Conservation (phyloP, 2,797 vertebrate species). For the Microctenopoma stevenorrisi region DNA sequence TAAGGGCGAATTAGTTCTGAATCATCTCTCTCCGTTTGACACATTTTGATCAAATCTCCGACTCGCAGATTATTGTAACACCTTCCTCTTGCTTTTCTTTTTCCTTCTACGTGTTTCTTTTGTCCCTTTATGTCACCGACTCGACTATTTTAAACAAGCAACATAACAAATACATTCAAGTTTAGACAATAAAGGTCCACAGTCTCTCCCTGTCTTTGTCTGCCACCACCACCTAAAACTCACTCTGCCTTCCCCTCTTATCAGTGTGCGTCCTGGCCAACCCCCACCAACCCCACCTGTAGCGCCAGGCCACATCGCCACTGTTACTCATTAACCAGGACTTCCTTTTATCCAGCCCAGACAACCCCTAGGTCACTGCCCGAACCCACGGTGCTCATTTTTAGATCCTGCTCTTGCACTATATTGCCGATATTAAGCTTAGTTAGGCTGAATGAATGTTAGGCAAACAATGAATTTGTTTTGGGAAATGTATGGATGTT, state of each 20-base stretch:
- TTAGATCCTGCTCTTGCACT: slow-evolving; percentile 25
- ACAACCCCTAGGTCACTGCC: slow-evolving; percentile 78
- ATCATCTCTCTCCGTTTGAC: no score
- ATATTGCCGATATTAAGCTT: background rate
- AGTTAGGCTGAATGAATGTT: background rate
- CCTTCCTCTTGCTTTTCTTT: background rate
- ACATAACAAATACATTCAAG: background rate
- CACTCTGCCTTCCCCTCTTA: slow-evolving; percentile 61
- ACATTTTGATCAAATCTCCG: background rate
- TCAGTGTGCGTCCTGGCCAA: slow-evolving; percentile 64
- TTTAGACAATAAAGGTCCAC: slow-evolving; percentile 27
- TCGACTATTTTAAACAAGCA: background rate
- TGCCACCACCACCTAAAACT: slow-evolving; percentile 42
- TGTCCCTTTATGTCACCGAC: background rate
- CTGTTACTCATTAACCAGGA: slow-evolving; percentile 85
- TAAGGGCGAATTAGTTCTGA: background rate
- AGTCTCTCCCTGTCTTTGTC: slow-evolving; percentile 17
- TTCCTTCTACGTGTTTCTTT: background rate
- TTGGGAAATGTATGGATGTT: background rate
- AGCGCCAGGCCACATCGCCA: slow-evolving; percentile 78
- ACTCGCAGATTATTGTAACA: background rate
- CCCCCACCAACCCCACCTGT: slow-evolving; percentile 78
- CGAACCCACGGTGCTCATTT: slow-evolving; percentile 45
- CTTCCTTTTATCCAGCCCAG: slow-evolving; percentile 85
- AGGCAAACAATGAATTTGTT: no score